A percentile compares a stretch with the other conserved stretches of the same genome.
These are phyloP conservation scores for Onthophagus sagittarius DNA, from an alignment of 2,888 invertebrate species.

Conservation along the genomic window DNA sequence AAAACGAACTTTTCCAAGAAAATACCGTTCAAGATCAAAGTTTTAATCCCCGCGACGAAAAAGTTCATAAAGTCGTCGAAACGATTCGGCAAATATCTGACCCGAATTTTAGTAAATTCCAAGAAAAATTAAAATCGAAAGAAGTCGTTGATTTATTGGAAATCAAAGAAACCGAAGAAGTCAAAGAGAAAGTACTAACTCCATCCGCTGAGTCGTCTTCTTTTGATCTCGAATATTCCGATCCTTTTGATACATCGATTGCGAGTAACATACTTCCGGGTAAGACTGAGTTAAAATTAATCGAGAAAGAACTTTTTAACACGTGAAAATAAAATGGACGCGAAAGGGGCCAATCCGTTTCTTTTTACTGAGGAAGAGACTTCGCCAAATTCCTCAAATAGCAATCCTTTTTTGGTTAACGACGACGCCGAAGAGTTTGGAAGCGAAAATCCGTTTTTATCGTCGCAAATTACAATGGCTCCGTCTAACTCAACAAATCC, in stretches of 20 bases:
- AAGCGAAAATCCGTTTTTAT: conserved; percentile 68
- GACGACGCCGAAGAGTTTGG: conserved; percentile 44
- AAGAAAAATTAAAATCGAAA: conserved; percentile 19
- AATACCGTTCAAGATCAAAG: conserved; percentile 62
- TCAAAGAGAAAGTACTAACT: conserved; percentile 68
- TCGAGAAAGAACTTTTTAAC: conserved; percentile 70
- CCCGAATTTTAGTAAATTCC: conserved; percentile 21
- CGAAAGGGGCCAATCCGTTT: conserved; percentile 70
- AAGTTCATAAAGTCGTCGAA: conserved; percentile 41
- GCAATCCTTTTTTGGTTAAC: conserved; percentile 68
- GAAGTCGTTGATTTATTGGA: conserved; percentile 24
- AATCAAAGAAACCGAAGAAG: conserved; percentile 51
- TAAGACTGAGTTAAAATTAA: conserved; percentile 71
- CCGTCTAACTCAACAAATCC: conserved; percentile 58
- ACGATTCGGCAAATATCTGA: conserved; percentile 47
- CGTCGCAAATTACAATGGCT: conserved; percentile 43
- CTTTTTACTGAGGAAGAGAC: conserved; percentile 67
- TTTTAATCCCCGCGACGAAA: conserved; percentile 53
- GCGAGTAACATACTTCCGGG: conserved; percentile 73
- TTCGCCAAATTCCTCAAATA: conserved; percentile 52
- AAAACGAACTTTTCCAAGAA: conserved; percentile 51
- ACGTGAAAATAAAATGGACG: conserved; percentile 39
- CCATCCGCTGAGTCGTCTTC: conserved; percentile 49
- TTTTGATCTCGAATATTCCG: conserved; percentile 53
- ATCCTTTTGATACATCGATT: conserved; percentile 87